A percentile compares a stretch with the other conserved stretches of the same genome.
Conservation (phyloP, 2,888 invertebrate genomes). For the Acronicta alni region DNA sequence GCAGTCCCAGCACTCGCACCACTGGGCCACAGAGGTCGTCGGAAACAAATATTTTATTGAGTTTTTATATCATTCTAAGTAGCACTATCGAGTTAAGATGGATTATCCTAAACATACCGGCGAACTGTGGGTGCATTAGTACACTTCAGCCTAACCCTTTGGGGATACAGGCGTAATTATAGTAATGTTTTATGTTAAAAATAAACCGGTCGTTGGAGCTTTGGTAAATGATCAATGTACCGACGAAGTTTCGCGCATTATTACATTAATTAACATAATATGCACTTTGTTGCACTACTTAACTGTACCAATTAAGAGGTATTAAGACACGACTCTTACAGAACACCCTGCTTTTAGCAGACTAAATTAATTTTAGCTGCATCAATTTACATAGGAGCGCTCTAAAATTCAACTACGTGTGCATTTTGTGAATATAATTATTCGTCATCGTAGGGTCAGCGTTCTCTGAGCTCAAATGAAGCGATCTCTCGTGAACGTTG, state of each 20-base stretch:
- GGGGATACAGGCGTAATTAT: too few species aligned
- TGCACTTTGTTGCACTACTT: constrained; percentile 38
- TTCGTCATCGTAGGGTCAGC: not conserved
- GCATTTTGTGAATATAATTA: constrained; percentile 18
- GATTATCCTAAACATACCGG: too few species aligned
- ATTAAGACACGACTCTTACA: constrained; percentile 22
- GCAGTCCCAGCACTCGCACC: too few species aligned
- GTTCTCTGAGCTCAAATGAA: not conserved
- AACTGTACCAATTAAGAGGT: constrained; percentile 33
- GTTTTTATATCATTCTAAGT: too few species aligned
- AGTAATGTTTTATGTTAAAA: too few species aligned
- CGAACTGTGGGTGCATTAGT: too few species aligned
- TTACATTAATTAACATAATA: constrained; percentile 27
- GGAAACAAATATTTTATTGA: too few species aligned
- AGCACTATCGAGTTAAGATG: too few species aligned
- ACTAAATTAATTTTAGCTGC: constrained; percentile 36
- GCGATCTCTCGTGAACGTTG: not conserved
- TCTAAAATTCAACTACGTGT: constrained; percentile 10
- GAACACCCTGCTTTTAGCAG: constrained; percentile 17
- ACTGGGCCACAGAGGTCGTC: too few species aligned
- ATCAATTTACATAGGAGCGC: constrained; percentile 28
- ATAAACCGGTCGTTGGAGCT: too few species aligned
- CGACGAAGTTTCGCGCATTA: constrained; percentile 14
- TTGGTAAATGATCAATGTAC: too few species aligned
- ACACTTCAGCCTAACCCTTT: too few species aligned